A percentile compares a stretch with the other conserved stretches of the same genome.
Evolutionary conservation across 1,140 invertebrate genomes (phyloP).

Genomic region (Camponotus floridanus): DNA sequence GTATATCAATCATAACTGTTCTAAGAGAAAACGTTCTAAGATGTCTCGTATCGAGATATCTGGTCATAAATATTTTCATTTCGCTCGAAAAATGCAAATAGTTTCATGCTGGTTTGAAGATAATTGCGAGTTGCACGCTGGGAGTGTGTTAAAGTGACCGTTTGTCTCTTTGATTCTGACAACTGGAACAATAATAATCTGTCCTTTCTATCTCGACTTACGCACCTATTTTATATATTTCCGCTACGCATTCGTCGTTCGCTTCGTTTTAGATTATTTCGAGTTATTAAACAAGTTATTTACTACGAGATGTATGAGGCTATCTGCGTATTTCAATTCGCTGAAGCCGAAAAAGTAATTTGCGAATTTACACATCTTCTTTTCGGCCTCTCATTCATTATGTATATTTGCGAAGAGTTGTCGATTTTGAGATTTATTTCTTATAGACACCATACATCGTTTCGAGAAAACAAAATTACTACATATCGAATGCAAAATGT

Average conservation of each 20-base stretch:
- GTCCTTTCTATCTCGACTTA: background rate
- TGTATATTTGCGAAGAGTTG: background rate
- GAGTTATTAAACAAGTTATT: background rate
- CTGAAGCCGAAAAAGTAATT: background rate
- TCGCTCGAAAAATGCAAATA: background rate
- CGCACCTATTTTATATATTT: background rate
- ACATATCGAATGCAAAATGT: background rate
- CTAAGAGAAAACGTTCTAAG: background rate
- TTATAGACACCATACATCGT: background rate
- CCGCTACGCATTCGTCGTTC: background rate
- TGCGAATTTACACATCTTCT: background rate
- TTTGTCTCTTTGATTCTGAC: conserved; percentile 24
- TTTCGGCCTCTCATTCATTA: background rate
- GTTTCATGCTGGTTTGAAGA: background rate
- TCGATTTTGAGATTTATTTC: background rate
- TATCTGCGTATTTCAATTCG: background rate
- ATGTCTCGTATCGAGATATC: background rate
- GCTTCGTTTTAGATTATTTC: conserved; percentile 10
- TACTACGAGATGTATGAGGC: background rate
- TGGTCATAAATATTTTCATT: background rate
- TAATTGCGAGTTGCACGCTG: conserved; percentile 29
- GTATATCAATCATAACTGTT: too few relatives aligned
- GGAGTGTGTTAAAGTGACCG: conserved; percentile 1
- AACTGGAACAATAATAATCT: conserved; percentile 35
- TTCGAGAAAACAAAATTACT: background rate